These are phyloP conservation scores for Vanessa tameamea DNA, from an alignment of 1,140 invertebrate genomes.

Conservation along the genomic window DNA sequence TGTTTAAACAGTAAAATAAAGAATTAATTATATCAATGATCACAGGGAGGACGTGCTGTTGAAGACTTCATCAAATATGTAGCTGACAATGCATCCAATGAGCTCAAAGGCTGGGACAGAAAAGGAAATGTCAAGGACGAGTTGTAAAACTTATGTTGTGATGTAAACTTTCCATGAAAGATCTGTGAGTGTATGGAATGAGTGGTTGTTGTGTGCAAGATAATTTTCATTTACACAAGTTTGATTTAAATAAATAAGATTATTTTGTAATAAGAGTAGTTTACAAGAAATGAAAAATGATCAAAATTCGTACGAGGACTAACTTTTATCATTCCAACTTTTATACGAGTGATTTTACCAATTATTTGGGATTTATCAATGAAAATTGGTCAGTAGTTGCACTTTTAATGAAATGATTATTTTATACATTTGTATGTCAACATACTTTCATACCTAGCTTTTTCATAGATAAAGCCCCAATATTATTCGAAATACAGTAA, in stretches of 20 bases:
- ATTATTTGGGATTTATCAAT: conserved; percentile 27
- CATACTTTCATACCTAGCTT: conserved; percentile 14
- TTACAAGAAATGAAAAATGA: not conserved
- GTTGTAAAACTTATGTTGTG: conserved; percentile 65
- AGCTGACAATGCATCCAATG: conserved; percentile 93
- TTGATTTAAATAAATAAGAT: conserved; percentile 2
- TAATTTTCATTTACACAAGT: conserved; percentile 8
- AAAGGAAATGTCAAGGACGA: conserved; percentile 93
- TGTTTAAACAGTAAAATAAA: not conserved
- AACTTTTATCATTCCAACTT: conserved; percentile 27
- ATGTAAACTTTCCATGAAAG: conserved; percentile 68
- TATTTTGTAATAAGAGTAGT: not conserved
- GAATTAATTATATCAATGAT: not conserved
- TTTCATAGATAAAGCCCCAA: conserved; percentile 39
- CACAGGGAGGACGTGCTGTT: conserved; percentile 93
- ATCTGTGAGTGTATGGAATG: conserved; percentile 67
- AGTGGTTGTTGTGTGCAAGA: conserved; percentile 41
- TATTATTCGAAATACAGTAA: conserved; percentile 70
- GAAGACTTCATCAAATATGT: conserved; percentile 99
- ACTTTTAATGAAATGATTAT: conserved; percentile 28
- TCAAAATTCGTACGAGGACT: not conserved
- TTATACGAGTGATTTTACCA: conserved; percentile 26
- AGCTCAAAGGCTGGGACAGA: conserved; percentile 93
- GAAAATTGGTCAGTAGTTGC: conserved; percentile 13
- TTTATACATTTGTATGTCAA: conserved; percentile 18